Evolutionary conservation across 2,888 invertebrate species (phyloP).

Genomic region (Penaeus monodon): DNA sequence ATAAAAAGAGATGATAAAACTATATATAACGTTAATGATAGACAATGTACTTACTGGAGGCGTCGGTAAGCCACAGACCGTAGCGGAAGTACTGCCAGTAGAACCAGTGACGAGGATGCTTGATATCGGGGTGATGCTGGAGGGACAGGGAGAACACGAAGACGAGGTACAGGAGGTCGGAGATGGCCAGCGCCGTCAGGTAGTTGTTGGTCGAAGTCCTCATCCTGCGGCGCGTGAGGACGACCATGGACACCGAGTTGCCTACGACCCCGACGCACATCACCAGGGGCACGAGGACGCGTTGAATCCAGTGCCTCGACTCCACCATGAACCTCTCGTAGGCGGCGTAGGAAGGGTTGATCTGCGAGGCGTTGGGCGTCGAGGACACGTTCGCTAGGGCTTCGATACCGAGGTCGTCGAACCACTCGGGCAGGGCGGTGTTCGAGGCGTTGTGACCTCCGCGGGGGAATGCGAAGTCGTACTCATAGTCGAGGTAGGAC

Average conservation of each 20-base stretch:
- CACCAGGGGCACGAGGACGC: slow-evolving; percentile 77
- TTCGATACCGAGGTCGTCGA: background rate
- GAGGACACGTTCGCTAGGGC: background rate
- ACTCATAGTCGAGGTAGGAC: background rate
- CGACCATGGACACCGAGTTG: slow-evolving; percentile 75
- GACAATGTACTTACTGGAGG: slow-evolving; percentile 74
- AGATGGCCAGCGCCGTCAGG: slow-evolving; percentile 79
- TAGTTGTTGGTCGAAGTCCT: slow-evolving; percentile 82
- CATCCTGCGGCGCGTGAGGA: slow-evolving; percentile 77
- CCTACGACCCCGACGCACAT: slow-evolving; percentile 79
- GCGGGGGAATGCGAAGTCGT: background rate
- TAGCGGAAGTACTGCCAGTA: slow-evolving; percentile 77
- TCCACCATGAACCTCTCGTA: slow-evolving; percentile 54
- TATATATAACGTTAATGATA: too few species aligned
- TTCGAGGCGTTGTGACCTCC: slow-evolving; percentile 9
- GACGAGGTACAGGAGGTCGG: slow-evolving; percentile 79
- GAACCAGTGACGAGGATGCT: slow-evolving; percentile 71
- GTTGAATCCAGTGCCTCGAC: slow-evolving; percentile 71
- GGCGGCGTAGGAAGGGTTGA: background rate
- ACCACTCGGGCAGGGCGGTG: background rate
- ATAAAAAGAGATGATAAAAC: background rate
- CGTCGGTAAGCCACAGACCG: slow-evolving; percentile 78
- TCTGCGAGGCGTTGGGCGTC: background rate
- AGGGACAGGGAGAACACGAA: slow-evolving; percentile 77
- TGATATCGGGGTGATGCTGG: slow-evolving; percentile 75